Percentiles rank a stretch among this genome's conserved stretches.
Conservation (phyloP, 2,113 vertebrate genomes). For the Gracilinanus agilis region DNA sequence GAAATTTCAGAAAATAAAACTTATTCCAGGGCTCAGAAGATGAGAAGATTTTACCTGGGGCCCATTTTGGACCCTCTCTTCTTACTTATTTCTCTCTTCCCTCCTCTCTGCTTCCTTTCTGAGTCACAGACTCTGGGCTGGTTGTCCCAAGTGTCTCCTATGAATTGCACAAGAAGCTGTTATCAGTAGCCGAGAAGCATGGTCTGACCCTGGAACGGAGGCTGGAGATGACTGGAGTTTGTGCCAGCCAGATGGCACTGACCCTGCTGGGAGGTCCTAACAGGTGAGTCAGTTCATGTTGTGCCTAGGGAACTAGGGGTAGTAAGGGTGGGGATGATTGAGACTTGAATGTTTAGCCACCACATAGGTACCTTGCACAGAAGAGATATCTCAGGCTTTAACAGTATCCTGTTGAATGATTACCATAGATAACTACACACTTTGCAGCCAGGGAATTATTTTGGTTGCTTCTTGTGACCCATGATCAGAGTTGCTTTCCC, state of each 20-base stretch:
- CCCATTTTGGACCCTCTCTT: slow-evolving; percentile 12
- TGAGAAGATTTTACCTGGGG: neutral
- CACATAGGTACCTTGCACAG: neutral
- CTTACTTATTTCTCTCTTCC: neutral
- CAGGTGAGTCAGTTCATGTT: slow-evolving; percentile 86
- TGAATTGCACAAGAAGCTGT: slow-evolving; percentile 95
- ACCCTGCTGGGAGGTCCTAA: slow-evolving; percentile 97
- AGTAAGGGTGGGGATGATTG: neutral
- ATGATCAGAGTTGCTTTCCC: neutral
- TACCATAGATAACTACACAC: neutral
- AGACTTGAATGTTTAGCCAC: neutral
- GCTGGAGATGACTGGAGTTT: slow-evolving; percentile 97
- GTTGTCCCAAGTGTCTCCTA: slow-evolving; percentile 96
- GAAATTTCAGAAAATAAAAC: neutral
- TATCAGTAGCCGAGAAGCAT: slow-evolving; percentile 92
- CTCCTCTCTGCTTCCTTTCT: slow-evolving; percentile 25
- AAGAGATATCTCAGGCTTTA: neutral
- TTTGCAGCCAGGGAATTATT: neutral
- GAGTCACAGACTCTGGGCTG: slow-evolving; percentile 92
- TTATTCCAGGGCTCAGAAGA: neutral
- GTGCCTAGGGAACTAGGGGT: neutral
- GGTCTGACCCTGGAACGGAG: slow-evolving; percentile 95
- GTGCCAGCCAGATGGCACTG: slow-evolving; percentile 98
- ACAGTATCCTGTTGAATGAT: neutral
- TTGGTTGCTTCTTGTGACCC: neutral